These are phyloP conservation scores for Antedon mediterranea DNA, from an alignment of 53 echinoderm and acorn worm species.

Conservation along the genomic window DNA sequence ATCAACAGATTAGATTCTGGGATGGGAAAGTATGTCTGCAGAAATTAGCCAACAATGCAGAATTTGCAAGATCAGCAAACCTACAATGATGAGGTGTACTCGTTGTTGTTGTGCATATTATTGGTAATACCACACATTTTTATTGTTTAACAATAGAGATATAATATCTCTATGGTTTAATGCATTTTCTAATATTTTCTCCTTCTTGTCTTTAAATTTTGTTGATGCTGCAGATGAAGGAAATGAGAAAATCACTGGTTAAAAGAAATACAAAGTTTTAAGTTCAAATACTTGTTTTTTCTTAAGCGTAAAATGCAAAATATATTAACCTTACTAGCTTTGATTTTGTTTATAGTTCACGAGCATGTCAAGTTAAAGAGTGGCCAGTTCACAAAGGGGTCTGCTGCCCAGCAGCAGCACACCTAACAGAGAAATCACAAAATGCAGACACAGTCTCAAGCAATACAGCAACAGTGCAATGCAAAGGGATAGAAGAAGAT, in stretches of 20 bases:
- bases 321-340: not conserved
- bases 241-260: too few species aligned
- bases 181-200: not conserved
- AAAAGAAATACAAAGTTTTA: too few species aligned
- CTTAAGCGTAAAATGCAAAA: not conserved
- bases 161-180: not conserved
- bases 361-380: conserved; percentile 65
- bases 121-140: not conserved
- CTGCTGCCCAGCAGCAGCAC: conserved; percentile 21
- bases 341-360: conserved; percentile 51
- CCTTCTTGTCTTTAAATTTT: too few species aligned
- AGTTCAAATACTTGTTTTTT: too few species aligned
- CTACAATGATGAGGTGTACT: not conserved
- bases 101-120: not conserved
- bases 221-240: too few species aligned
- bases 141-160: too few species aligned
- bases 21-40: not conserved
- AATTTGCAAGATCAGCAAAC: not conserved
- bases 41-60: not conserved
- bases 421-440: not conserved
- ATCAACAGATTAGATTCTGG: not conserved
- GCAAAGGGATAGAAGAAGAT: not conserved
- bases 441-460: not conserved
- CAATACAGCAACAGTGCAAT: too few species aligned
- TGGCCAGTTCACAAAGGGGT: conserved; percentile 45